Evolutionary conservation across 2,113 vertebrate species (phyloP).

Genomic region (Probosciger aterrimus): DNA sequence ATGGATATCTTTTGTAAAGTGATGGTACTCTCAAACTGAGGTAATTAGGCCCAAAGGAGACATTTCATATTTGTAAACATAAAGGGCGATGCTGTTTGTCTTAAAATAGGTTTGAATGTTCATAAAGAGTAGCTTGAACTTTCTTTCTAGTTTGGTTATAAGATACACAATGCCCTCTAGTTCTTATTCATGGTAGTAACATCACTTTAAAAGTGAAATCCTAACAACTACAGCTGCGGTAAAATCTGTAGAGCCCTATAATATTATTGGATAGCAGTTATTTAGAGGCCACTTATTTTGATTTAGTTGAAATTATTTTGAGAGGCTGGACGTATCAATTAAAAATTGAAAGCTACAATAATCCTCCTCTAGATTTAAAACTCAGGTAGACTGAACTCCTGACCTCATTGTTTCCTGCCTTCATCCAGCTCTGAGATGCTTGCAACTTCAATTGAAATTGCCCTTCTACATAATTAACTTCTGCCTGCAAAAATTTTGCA

Average conservation of each 20-base stretch:
- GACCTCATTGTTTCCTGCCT: constrained; percentile 11
- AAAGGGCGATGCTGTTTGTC: constrained; percentile 27
- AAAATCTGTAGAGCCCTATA: constrained; percentile 16
- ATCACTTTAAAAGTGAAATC: constrained; percentile 9
- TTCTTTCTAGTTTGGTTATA: constrained; percentile 1
- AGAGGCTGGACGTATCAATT: constrained; percentile 37
- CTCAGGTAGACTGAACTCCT: constrained; percentile 19
- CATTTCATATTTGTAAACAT: constrained; percentile 34
- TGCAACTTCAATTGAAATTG: constrained; percentile 24
- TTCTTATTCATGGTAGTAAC: constrained; percentile 56
- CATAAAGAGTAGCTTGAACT: neutral
- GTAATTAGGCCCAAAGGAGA: constrained; percentile 42
- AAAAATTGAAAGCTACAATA: constrained; percentile 16
- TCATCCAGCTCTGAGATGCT: neutral
- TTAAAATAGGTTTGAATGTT: constrained; percentile 26
- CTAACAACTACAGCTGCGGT: neutral
- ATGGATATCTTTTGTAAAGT: neutral
- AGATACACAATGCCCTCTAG: constrained; percentile 70
- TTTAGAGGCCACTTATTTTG: constrained; percentile 58
- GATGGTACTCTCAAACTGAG: neutral
- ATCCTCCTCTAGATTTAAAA: constrained; percentile 40
- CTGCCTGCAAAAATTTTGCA: constrained; percentile 37
- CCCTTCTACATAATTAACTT: constrained; percentile 60
- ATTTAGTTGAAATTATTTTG: constrained; percentile 49
- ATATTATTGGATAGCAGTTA: constrained; percentile 22